Conservation (phyloP, 2,113 vertebrate genomes). For the Burhinus bistriatus region DNA sequence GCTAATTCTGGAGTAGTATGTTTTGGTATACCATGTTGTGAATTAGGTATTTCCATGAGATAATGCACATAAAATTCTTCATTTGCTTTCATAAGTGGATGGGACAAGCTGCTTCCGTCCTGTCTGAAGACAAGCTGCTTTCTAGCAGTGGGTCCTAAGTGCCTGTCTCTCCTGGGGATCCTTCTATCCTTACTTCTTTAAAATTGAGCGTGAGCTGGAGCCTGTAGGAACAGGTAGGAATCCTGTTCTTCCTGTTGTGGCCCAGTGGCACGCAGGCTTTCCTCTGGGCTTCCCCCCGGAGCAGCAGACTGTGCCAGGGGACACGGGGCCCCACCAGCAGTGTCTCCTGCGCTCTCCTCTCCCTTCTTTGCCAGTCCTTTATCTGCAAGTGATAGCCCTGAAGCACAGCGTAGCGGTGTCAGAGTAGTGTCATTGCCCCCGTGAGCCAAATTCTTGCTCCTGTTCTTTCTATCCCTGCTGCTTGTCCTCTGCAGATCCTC, state of each 20-base stretch:
- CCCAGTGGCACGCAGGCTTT: neutral
- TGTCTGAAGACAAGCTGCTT: neutral
- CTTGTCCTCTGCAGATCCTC: neutral
- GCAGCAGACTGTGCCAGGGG: neutral
- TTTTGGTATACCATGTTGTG: rapidly evolving
- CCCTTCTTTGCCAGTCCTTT: neutral
- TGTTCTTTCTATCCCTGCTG: neutral
- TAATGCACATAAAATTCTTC: neutral
- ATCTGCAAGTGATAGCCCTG: neutral
- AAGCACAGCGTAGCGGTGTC: neutral
- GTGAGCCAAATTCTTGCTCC: neutral
- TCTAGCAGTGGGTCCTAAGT: neutral
- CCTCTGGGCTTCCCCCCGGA: neutral
- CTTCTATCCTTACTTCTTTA: neutral
- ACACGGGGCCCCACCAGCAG: neutral
- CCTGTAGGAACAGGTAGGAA: neutral
- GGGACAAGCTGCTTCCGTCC: neutral
- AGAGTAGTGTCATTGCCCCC: rapidly evolving
- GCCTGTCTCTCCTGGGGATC: neutral
- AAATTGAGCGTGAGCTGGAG: neutral
- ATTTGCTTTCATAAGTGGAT: neutral
- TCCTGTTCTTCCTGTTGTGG: neutral
- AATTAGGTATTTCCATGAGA: neutral
- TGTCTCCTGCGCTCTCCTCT: neutral
- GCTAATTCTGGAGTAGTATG: neutral